Percentiles rank a stretch among this genome's conserved stretches.
phyloP scores from a whole-genome alignment of 2,888 invertebrate species.

The Spisula solida region DNA sequence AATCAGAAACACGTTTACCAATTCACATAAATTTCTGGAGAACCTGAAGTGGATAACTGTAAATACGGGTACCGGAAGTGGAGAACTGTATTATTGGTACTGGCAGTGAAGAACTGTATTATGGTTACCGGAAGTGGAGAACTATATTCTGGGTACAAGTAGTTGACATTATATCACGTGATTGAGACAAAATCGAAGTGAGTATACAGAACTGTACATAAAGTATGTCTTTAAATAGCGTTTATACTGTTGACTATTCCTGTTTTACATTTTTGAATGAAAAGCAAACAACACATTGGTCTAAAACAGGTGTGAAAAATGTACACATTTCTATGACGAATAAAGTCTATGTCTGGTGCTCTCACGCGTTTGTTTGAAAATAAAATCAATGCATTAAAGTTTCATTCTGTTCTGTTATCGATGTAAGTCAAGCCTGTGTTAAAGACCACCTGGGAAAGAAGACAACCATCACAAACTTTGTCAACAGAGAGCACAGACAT shows the following conservation, averaged over 20 bases:
- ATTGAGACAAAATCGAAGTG: slow-evolving; percentile 3
- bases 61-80: neutral
- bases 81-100: neutral
- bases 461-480: too few relatives aligned
- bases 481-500: too few relatives aligned
- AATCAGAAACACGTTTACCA: neutral
- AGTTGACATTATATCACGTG: neutral
- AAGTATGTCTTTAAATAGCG: neutral
- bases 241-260: neutral
- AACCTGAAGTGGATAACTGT: too few relatives aligned
- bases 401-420: neutral
- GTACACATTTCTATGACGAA: neutral
- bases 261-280: neutral
- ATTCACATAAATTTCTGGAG: neutral
- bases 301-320: neutral
- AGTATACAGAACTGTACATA: neutral
- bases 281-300: neutral
- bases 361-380: neutral
- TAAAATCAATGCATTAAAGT: neutral
- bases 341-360: neutral
- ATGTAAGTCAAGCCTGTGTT: neutral
- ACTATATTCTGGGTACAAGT: neutral
- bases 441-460: too few relatives aligned
- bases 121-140: neutral
- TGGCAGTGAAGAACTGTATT: too few relatives aligned